These are phyloP conservation scores for Phrynocephalus vlangalii DNA, from an alignment of 2,797 vertebrate species.

Conservation along the genomic window DNA sequence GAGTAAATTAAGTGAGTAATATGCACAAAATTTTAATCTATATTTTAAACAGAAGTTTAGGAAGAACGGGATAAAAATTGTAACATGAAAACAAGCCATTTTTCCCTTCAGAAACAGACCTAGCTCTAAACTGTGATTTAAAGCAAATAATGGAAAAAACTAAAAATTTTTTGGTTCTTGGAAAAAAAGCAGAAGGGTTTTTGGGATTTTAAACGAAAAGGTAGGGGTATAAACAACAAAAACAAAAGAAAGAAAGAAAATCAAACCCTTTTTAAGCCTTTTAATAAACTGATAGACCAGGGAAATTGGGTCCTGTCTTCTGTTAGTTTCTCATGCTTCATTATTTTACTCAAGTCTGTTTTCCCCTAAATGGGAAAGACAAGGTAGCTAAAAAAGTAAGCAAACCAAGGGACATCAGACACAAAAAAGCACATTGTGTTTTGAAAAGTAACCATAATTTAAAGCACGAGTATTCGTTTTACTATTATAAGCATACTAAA, in stretches of 20 bases:
- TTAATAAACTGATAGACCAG: conserved; percentile 92
- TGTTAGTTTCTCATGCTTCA: conserved; percentile 91
- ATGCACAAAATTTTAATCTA: too few relatives aligned
- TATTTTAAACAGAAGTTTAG: too few relatives aligned
- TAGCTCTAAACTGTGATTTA: background rate
- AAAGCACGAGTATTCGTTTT: background rate
- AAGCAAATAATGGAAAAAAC: background rate
- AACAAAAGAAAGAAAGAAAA: conserved; percentile 10
- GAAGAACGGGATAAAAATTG: too few relatives aligned
- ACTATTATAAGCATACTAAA: background rate
- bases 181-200: background rate
- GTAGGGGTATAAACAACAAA: background rate
- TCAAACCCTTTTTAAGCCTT: conserved; percentile 93
- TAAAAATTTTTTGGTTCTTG: background rate
- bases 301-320: conserved; percentile 95
- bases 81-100: too few relatives aligned
- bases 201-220: conserved; percentile 29
- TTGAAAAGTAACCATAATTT: conserved; percentile 15
- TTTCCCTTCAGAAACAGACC: too few relatives aligned
- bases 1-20: too few relatives aligned
- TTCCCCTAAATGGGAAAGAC: conserved; percentile 98
- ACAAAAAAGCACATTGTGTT: conserved; percentile 23
- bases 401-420: background rate
- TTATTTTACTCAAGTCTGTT: conserved; percentile 93
- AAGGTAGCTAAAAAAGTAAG: conserved; percentile 84